These are phyloP conservation scores for Orestias chungarensis DNA, from an alignment of 2,797 vertebrate genomes.

Conservation along the genomic window DNA sequence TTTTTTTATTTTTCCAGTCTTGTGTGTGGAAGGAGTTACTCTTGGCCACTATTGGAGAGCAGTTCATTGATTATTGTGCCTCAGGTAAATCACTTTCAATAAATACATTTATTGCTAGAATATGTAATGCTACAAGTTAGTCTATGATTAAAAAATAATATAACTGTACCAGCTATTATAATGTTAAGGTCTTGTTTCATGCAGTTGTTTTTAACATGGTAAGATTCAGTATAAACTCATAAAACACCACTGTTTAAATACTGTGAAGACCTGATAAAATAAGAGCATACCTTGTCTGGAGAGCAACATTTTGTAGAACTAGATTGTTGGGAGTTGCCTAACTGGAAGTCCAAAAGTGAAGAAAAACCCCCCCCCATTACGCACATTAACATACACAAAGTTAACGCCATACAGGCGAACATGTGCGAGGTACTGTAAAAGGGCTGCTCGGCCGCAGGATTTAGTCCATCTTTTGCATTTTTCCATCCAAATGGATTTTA, in stretches of 20 bases:
- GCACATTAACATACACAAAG: no score
- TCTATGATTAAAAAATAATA: neutral
- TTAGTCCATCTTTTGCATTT: no score
- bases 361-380: no score
- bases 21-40: constrained; percentile 95
- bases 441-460: no score
- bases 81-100: constrained; percentile 80
- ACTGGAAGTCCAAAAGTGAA: no score
- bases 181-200: neutral
- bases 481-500: no score
- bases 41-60: constrained; percentile 94
- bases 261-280: neutral
- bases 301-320: neutral
- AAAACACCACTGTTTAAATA: neutral
- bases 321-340: no score
- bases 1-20: constrained; percentile 72
- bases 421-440: no score
- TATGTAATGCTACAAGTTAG: neutral
- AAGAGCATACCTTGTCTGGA: neutral
- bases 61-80: constrained; percentile 91
- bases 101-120: neutral
- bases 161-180: neutral
- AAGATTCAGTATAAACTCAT: neutral
- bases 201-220: neutral
- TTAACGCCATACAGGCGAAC: no score